Conservation (phyloP, 1,140 invertebrate species). For the Brachionus sp. region DNA sequence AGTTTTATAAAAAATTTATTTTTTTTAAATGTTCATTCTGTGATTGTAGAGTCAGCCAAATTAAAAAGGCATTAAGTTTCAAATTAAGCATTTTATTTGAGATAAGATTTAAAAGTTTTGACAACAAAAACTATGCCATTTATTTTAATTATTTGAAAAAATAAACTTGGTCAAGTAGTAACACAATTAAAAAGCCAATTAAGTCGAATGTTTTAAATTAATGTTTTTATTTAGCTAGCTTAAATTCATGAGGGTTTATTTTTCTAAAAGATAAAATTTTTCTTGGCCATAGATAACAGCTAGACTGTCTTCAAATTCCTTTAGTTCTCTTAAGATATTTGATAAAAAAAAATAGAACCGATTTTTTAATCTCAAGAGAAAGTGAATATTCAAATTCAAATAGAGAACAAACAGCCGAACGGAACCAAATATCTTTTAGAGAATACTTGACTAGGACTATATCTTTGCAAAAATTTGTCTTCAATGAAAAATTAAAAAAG, state of each 20-base stretch:
- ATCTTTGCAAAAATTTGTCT: background rate
- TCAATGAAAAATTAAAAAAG: background rate
- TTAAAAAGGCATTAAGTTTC: background rate
- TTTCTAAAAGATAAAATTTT: slow-evolving; percentile 9
- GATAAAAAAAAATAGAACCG: background rate
- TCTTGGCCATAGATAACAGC: background rate
- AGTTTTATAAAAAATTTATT: background rate
- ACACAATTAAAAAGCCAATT: slow-evolving; percentile 7
- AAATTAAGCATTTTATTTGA: background rate
- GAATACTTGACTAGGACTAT: slow-evolving; percentile 6
- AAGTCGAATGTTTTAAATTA: slow-evolving; percentile 15
- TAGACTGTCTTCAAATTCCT: background rate
- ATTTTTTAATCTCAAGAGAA: slow-evolving; percentile 6
- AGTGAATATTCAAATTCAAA: slow-evolving; percentile 13
- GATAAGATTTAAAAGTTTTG: background rate
- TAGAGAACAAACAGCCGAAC: slow-evolving; percentile 12
- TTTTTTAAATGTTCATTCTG: background rate
- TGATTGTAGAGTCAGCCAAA: background rate
- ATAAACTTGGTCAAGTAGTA: slow-evolving; percentile 34
- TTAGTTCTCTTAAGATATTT: background rate
- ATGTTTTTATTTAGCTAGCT: background rate
- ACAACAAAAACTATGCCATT: slow-evolving; percentile 4
- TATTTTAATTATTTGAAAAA: slow-evolving; percentile 15
- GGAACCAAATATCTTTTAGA: background rate
- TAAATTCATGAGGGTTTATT: background rate